Conservation (phyloP, 1,140 invertebrate genomes). For the Leptinotarsa undecemlineata region DNA sequence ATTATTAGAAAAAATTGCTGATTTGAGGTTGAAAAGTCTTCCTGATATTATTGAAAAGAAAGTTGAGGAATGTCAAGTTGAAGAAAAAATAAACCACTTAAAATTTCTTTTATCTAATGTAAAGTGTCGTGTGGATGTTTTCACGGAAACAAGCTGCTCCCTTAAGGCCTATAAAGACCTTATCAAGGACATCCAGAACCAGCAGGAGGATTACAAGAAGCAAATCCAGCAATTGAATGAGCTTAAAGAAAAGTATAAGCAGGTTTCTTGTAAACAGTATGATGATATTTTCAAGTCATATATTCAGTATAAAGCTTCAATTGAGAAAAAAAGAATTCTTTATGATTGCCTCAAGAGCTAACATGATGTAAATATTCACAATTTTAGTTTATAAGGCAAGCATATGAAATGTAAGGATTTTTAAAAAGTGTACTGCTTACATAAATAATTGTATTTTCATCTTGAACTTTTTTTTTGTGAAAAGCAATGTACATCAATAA, state of each 20-base stretch:
- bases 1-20: constrained; percentile 40
- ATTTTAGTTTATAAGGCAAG: too few species aligned
- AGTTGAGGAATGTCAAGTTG: constrained; percentile 38
- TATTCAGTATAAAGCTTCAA: constrained; percentile 43
- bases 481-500: too few species aligned
- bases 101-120: constrained; percentile 36
- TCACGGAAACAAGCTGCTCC: constrained; percentile 42
- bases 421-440: too few species aligned
- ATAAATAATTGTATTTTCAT: too few species aligned
- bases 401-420: too few species aligned
- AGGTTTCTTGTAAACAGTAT: constrained; percentile 46
- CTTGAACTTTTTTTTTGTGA: too few species aligned
- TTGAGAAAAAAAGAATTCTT: constrained; percentile 44
- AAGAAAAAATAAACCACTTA: constrained; percentile 37
- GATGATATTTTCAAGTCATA: constrained; percentile 47
- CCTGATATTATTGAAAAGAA: constrained; percentile 33
- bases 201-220: constrained; percentile 40
- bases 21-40: constrained; percentile 35
- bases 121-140: constrained; percentile 43
- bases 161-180: constrained; percentile 44
- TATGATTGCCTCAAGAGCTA: constrained; percentile 28
- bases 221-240: constrained; percentile 42
- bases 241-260: constrained; percentile 44
- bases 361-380: not conserved
- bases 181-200: constrained; percentile 44